Evolutionary conservation across 2,797 vertebrate genomes (phyloP), one percentile per base, ranked within the genome.

Genomic region (Chaunax sp.): DNA sequence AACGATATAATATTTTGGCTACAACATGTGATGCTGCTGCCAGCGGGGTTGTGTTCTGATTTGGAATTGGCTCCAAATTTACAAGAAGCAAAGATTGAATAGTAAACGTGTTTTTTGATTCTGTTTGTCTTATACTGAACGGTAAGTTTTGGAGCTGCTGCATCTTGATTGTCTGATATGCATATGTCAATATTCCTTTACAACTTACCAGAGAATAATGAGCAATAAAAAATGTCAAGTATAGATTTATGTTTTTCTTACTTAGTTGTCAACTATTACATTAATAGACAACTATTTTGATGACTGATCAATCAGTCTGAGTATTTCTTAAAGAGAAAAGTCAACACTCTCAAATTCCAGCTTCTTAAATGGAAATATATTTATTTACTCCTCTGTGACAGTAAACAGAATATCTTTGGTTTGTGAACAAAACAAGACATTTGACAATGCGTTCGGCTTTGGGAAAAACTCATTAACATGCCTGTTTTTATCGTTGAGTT

Each of bases 1-100:
- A 78, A 56, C 33, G 58, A 58, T 64, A 62, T 51, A 69, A 82
- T 74, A 80, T 79, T 80, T 77, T 86, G 81, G 78, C 75, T 54
- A 50, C 58, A 67, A 12, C 59, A 61, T 5, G 46, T 10, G 19
- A 30, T 5, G 54, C 46, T 8, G 50, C 69, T 86, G 78, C 69
- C 83, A 85, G 33, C 65, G 54, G 37, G 52, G 75, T 67, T 71
- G 77, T 66, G 64, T 70, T 72, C 52, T 37, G 51, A 79, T 81
- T 71, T 73, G 61, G 50, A 82, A 66, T 50, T 23, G 55, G 40
- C 43, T 76, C 47, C 49, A 64, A 54, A 67, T 71, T 69, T 43
- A 61, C 28, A 74, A 60, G 78, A 64, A 72, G 66, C 33, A 28
- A 64, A 23, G 30, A 75, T 81, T 73, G 76, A 35, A 30, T 44